A percentile compares a stretch with the other conserved stretches of the same genome.
phyloP scores from a whole-genome alignment of 2,888 invertebrate genomes.

The Tuta absoluta region DNA sequence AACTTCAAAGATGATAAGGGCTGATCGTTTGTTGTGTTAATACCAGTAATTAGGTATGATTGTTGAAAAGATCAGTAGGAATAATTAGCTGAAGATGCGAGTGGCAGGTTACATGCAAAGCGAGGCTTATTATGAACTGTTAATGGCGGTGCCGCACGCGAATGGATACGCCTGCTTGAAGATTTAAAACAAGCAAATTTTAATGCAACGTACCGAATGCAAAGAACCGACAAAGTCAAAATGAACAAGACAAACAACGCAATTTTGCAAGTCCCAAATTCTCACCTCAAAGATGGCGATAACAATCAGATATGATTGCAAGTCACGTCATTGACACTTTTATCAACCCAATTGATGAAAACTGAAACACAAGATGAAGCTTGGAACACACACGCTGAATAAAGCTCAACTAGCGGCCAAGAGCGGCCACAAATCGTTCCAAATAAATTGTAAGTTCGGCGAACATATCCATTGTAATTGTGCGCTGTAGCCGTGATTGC shows the following conservation, averaged over 20 bases:
- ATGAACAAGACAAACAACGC: neutral
- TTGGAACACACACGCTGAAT: slow-evolving; percentile 1
- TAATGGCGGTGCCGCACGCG: slow-evolving; percentile 16
- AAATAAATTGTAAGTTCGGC: slow-evolving; percentile 72
- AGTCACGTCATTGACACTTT: neutral
- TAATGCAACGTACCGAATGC: slow-evolving; percentile 3
- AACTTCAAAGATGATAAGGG: slow-evolving; percentile 21
- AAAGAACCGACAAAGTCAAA: neutral
- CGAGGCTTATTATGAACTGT: slow-evolving; percentile 16
- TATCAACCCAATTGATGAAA: neutral
- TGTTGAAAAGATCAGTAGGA: slow-evolving; percentile 23
- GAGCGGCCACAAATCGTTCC: slow-evolving; percentile 44
- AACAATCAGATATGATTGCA: neutral
- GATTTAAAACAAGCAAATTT: slow-evolving; percentile 18
- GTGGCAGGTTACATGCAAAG: slow-evolving; percentile 20
- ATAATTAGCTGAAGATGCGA: slow-evolving; percentile 20
- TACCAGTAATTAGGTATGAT: slow-evolving; percentile 16
- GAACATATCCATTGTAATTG: slow-evolving; percentile 77
- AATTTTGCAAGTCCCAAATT: slow-evolving; percentile 8
- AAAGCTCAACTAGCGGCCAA: slow-evolving; percentile 22
- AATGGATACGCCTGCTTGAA: slow-evolving; percentile 24
- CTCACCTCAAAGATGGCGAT: neutral
- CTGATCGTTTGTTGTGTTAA: slow-evolving; percentile 22
- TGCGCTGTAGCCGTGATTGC: slow-evolving; percentile 76
- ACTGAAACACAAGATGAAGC: neutral